A percentile compares a stretch with the other conserved stretches of the same genome.
phyloP scores from a whole-genome alignment of 2,888 invertebrate species.

The Orchestes rusci region DNA sequence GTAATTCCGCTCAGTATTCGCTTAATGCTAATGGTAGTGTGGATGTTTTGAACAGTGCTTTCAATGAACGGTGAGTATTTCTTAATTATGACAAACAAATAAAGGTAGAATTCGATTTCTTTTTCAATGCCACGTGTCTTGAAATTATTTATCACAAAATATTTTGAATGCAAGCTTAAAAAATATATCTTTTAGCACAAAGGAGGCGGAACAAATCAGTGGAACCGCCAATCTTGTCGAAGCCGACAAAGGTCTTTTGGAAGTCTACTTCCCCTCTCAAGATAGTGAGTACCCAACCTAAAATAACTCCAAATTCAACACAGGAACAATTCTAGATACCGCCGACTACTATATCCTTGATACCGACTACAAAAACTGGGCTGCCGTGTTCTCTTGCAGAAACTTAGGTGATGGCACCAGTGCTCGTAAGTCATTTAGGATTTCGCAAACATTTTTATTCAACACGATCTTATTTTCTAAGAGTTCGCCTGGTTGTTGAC shows the following conservation, averaged over 20 bases:
- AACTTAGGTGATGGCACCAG: too few relatives aligned
- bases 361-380: constrained; percentile 12
- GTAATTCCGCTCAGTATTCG: constrained; percentile 1
- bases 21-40: constrained; percentile 4
- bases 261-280: constrained; percentile 5
- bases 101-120: too few relatives aligned
- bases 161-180: too few relatives aligned
- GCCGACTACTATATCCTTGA: constrained; percentile 2
- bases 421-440: too few relatives aligned
- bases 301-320: too few relatives aligned
- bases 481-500: constrained; percentile 8
- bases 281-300: background rate
- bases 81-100: too few relatives aligned
- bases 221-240: constrained; percentile 3
- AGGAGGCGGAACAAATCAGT: background rate
- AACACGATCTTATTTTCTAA: constrained; percentile 2
- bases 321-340: too few relatives aligned
- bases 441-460: background rate
- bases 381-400: constrained; percentile 5
- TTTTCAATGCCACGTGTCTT: too few relatives aligned
- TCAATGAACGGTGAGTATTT: too few relatives aligned
- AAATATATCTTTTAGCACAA: too few relatives aligned
- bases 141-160: too few relatives aligned
- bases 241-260: background rate
- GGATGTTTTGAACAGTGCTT: constrained; percentile 4